These are phyloP conservation scores for Nemotelus nigrinus DNA, from an alignment of 2,888 invertebrate genomes.

Conservation along the genomic window DNA sequence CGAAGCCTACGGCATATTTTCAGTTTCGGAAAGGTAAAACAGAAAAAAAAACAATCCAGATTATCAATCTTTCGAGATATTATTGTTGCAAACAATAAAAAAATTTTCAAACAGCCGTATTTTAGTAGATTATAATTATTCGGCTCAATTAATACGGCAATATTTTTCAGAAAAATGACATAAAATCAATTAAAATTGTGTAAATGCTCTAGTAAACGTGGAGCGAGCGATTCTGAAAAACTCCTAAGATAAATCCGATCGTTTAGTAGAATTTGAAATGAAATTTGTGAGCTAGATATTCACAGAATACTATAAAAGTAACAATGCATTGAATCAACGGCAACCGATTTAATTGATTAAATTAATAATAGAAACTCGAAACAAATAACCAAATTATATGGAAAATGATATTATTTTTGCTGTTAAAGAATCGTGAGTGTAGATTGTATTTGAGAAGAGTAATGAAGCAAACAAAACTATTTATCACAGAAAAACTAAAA, in stretches of 20 bases:
- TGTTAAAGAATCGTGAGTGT: slow-evolving; percentile 22
- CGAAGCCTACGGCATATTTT: background rate
- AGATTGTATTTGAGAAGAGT: slow-evolving; percentile 13
- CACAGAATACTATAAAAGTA: no score
- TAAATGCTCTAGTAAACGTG: background rate
- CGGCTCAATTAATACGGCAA: slow-evolving; percentile 38
- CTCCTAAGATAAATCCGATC: no score
- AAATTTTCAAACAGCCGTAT: background rate
- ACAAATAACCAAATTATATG: slow-evolving; percentile 20
- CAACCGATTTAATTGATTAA: no score
- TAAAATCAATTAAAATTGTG: background rate
- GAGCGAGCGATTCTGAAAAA: no score
- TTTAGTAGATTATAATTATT: slow-evolving; percentile 29
- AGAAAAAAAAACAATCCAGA: background rate
- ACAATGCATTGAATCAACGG: no score
- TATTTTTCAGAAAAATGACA: background rate
- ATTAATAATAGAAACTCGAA: background rate
- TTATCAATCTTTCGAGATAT: background rate
- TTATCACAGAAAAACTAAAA: background rate
- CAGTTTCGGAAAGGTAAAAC: background rate
- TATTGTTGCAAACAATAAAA: background rate
- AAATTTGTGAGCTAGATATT: no score
- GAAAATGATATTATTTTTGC: slow-evolving; percentile 33
- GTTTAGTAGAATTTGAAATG: no score
- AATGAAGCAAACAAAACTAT: background rate